Conservation (phyloP, 2,888 invertebrate species). For the Mythimna albipuncta region DNA sequence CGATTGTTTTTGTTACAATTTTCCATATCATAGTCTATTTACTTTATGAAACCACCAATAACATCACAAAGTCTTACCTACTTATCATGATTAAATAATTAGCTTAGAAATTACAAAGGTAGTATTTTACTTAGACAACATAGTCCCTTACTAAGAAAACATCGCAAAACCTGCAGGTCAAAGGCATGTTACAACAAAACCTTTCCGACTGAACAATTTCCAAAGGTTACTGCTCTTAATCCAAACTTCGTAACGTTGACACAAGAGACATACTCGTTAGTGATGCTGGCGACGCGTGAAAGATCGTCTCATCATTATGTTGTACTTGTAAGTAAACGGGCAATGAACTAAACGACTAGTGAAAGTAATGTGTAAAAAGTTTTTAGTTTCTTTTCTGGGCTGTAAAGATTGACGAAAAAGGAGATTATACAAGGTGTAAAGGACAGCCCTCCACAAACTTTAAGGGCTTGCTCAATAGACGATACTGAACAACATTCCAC, state of each 20-base stretch:
- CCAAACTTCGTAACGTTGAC: background rate
- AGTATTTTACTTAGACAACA: background rate
- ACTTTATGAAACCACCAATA: too few relatives aligned
- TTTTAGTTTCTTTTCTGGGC: too few relatives aligned
- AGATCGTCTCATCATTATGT: background rate
- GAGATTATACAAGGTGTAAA: too few relatives aligned
- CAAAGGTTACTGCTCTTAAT: background rate
- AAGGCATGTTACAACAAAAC: background rate
- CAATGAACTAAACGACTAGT: background rate
- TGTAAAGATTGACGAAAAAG: too few relatives aligned
- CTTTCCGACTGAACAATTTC: background rate
- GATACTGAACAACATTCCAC: too few relatives aligned
- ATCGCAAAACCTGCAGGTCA: background rate
- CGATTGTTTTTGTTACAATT: too few relatives aligned
- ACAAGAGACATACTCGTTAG: conserved; percentile 4
- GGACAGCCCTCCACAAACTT: too few relatives aligned
- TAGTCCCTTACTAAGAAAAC: background rate
- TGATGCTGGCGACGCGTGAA: background rate
- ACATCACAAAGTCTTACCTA: too few relatives aligned
- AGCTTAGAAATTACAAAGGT: background rate
- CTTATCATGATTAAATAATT: too few relatives aligned
- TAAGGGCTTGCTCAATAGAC: too few relatives aligned
- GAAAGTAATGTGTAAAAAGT: too few relatives aligned
- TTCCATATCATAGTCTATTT: too few relatives aligned
- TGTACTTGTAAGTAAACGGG: background rate